Evolutionary conservation across 1,140 invertebrate genomes (phyloP).

Genomic region (Pseudomyrmex flavicornis): DNA sequence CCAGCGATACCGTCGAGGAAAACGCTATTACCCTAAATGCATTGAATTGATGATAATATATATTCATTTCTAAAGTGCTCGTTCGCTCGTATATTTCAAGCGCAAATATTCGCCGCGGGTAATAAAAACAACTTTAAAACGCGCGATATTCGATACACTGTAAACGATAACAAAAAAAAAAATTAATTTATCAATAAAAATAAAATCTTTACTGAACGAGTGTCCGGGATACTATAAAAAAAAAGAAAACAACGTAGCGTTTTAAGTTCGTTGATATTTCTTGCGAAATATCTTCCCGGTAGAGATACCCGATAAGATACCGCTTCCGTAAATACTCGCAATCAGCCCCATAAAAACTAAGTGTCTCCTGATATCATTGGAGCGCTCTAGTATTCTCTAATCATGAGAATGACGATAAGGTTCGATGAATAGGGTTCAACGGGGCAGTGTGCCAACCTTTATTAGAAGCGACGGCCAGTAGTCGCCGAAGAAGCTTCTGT

Average conservation of each 20-base stretch:
- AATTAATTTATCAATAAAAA: neutral
- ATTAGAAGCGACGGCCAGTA: constrained; percentile 77
- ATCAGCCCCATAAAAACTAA: constrained; percentile 27
- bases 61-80: neutral
- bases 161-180: neutral
- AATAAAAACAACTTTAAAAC: neutral
- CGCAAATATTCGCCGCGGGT: neutral
- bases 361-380: neutral
- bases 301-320: neutral
- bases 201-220: neutral
- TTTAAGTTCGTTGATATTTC: neutral
- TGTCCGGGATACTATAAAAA: neutral
- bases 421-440: constrained; percentile 61
- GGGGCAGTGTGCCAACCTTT: constrained; percentile 81
- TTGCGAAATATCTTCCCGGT: neutral
- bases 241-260: neutral
- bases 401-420: constrained; percentile 33
- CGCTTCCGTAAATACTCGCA: constrained; percentile 9
- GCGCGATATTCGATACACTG: neutral
- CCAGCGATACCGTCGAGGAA: neutral
- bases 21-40: neutral
- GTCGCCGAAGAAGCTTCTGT: constrained; percentile 49
- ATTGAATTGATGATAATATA: constrained; percentile 7
- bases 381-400: constrained; percentile 22
- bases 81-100: neutral